A percentile compares a stretch with the other conserved stretches of the same genome.
Evolutionary conservation across 1,140 invertebrate genomes (phyloP).

Genomic region (Drepana arcuata): DNA sequence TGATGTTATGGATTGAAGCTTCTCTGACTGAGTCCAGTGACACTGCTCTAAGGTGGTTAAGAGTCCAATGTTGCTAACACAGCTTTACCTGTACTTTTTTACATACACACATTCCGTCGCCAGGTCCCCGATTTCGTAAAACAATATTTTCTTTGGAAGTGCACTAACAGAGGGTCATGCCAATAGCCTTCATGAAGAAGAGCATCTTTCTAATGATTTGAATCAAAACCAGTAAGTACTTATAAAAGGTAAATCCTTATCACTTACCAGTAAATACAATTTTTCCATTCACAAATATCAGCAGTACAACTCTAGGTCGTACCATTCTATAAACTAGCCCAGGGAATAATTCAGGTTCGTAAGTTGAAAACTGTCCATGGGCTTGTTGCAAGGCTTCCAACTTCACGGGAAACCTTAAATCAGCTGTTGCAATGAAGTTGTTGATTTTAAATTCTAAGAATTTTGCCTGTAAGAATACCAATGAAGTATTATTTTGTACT

Average conservation of each 20-base stretch:
- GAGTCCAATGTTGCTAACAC: no score
- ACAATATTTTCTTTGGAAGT: no score
- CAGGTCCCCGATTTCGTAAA: no score
- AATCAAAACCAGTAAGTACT: constrained; percentile 8
- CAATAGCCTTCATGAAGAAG: no score
- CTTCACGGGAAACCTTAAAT: constrained; percentile 97
- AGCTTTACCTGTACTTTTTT: no score
- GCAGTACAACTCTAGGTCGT: constrained; percentile 92
- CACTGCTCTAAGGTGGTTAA: no score
- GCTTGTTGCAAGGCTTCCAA: constrained; percentile 95
- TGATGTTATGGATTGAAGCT: no score
- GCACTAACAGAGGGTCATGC: no score
- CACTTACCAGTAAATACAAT: constrained; percentile 91
- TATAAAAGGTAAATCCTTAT: no score
- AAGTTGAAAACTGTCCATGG: constrained; percentile 96
- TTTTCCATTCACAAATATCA: constrained; percentile 99
- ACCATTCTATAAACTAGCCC: constrained; percentile 98
- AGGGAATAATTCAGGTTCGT: constrained; percentile 95
- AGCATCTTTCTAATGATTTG: no score
- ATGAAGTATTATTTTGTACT: background rate
- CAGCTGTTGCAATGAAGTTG: constrained; percentile 99
- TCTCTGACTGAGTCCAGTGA: no score
- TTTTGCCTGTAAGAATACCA: constrained; percentile 86
- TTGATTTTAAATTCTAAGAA: constrained; percentile 98
- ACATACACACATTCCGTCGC: no score